phyloP scores from a whole-genome alignment of 2,113 vertebrate species.

The Oplegnathus fasciatus region DNA sequence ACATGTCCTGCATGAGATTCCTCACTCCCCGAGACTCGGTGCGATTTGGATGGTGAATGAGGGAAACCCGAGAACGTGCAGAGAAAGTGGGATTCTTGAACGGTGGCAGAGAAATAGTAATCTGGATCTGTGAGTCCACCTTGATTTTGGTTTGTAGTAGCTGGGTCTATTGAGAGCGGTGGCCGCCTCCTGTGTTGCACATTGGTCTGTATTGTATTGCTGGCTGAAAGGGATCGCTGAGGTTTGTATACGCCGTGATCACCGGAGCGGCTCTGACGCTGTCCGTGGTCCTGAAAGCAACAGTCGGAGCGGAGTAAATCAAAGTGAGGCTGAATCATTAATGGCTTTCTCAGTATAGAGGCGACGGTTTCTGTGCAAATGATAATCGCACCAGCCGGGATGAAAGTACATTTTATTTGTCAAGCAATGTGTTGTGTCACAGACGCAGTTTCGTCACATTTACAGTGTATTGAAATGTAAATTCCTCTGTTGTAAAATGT shows the following conservation, averaged over 20 bases:
- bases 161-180: not conserved
- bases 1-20: conserved; percentile 56
- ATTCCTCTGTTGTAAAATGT: conserved; percentile 9
- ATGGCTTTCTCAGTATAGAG: conserved; percentile 39
- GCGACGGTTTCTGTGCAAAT: conserved; percentile 37
- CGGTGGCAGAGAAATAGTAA: not conserved
- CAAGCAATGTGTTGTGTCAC: not conserved
- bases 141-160: conserved; percentile 35
- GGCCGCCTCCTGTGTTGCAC: conserved; percentile 11
- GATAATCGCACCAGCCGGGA: conserved; percentile 10
- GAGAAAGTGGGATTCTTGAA: not conserved
- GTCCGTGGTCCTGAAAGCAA: conserved; percentile 73
- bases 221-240: conserved; percentile 25
- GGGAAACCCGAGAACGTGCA: not conserved
- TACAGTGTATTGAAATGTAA: conserved; percentile 8
- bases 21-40: conserved; percentile 19
- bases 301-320: conserved; percentile 59
- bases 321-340: conserved; percentile 45
- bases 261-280: conserved; percentile 49
- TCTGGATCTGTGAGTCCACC: not conserved
- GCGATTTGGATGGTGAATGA: conserved; percentile 9
- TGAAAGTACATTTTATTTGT: conserved; percentile 14
- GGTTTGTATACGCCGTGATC: conserved; percentile 41
- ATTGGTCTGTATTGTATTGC: conserved; percentile 20
- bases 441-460: not conserved